phyloP scores from a whole-genome alignment of 2,888 invertebrate species.

The Caradrina clavipalpis region DNA sequence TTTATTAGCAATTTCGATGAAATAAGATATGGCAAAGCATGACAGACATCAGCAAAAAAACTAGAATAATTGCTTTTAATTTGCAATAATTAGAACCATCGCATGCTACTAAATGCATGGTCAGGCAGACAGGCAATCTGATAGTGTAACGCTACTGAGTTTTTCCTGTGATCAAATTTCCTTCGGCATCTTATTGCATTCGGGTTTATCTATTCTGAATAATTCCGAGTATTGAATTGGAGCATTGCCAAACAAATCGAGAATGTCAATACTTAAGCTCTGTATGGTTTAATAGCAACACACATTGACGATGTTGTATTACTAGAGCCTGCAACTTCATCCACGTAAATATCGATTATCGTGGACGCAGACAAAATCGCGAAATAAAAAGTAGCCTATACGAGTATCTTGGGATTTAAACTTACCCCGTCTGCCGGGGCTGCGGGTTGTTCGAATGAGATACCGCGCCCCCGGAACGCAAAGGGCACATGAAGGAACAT shows the following conservation, averaged over 20 bases:
- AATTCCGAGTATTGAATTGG: constrained; percentile 15
- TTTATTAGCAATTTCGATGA: not conserved
- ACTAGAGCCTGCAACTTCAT: too few relatives aligned
- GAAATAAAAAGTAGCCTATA: too few relatives aligned
- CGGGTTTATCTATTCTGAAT: not conserved
- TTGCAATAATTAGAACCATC: not conserved
- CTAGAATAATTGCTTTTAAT: not conserved
- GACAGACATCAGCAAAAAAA: not conserved
- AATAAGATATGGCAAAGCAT: not conserved
- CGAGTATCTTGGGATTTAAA: too few relatives aligned
- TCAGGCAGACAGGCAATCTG: too few relatives aligned
- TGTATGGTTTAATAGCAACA: not conserved
- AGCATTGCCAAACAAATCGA: not conserved
- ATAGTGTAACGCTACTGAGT: not conserved
- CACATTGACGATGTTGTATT: constrained; percentile 7
- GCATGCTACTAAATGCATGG: not conserved
- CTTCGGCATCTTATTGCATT: not conserved
- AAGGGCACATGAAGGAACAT: too few relatives aligned
- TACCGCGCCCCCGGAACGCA: too few relatives aligned
- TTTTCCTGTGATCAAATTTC: not conserved
- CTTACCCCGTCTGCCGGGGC: too few relatives aligned
- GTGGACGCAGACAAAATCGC: too few relatives aligned
- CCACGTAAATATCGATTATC: too few relatives aligned
- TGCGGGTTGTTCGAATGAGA: too few relatives aligned
- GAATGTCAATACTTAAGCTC: not conserved